Evolutionary conservation across 1,140 invertebrate species (phyloP), one percentile per base, ranked within the genome.

Genomic region (Nymphalis io): DNA sequence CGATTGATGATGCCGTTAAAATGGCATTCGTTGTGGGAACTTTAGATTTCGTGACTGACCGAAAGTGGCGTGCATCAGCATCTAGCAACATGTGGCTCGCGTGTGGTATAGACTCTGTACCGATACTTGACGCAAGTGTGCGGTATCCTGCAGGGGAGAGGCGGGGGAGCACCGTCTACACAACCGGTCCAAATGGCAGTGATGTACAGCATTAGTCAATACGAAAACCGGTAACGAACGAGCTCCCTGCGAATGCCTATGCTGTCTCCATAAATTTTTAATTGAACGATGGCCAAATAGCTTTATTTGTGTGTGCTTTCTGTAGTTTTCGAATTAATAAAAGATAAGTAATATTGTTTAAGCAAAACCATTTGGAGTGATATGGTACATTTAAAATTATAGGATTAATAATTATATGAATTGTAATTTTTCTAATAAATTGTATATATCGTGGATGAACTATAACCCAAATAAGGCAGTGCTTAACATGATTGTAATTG

Each of bases 121-220:
- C 21, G 57, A 58, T 60, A 70, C 70, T 81, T 70, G 74, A 73
- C 73, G 74, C 73, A 74, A 59, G 71, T 78, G 74, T 76, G 71
- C 70, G 65, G 66, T 79, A 75, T 76, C 74, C 78, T 76, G 73
- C 67, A 78, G 70, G 77, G 66, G 78, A 68, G 72, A 62, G 40
- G 73, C 53, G 75, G 55, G 69, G 76, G 68, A 46, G 66, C 70
- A 69, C 74, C 68, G 80, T 82, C 79, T 82, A 74, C 78, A 76
- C 78, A 83, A 88, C 86, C 84, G 86, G 86, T 88, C 81, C 69
- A 75, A 78, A 77, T 69, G 69, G 66, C 76, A 80, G 80, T 82
- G 83, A 85, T 83, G 83, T 81, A 77, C 79, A 78, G 72, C 76
- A 80, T 87, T 85, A 83, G 76, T 81, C 81, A 80, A 85, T 83